Evolutionary conservation across 2,797 vertebrate species (phyloP).

Genomic region (Melopsittacus undulatus): DNA sequence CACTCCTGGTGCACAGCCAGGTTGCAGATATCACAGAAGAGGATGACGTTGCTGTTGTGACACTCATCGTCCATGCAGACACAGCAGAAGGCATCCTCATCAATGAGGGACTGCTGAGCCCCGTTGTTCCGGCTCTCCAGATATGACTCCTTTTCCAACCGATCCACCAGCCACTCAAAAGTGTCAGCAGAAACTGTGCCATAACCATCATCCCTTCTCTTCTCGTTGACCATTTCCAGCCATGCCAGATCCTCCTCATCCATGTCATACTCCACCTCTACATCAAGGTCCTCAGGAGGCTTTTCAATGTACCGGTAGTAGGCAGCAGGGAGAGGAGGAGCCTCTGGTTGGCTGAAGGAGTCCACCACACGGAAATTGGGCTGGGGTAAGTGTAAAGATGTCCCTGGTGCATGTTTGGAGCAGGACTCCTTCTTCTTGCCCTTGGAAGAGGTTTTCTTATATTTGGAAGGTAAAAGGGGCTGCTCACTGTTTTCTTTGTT

Average conservation of each 20-base stretch:
- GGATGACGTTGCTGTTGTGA: slow-evolving; percentile 97
- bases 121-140: slow-evolving; percentile 90
- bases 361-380: slow-evolving; percentile 89
- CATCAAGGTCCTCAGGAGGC: slow-evolving; percentile 88
- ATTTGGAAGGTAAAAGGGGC: slow-evolving; percentile 81
- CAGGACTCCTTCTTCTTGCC: slow-evolving; percentile 87
- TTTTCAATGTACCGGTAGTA: slow-evolving; percentile 93
- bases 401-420: slow-evolving; percentile 72
- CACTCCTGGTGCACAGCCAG: slow-evolving; percentile 98
- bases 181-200: slow-evolving; percentile 87
- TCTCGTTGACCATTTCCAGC: slow-evolving; percentile 97
- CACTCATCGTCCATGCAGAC: slow-evolving; percentile 98
- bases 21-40: slow-evolving; percentile 98
- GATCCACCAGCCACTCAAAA: slow-evolving; percentile 93
- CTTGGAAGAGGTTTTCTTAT: slow-evolving; percentile 81
- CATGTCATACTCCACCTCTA: slow-evolving; percentile 96
- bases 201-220: slow-evolving; percentile 88
- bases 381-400: slow-evolving; percentile 84
- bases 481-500: slow-evolving; percentile 98
- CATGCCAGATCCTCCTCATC: slow-evolving; percentile 97
- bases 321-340: slow-evolving; percentile 83
- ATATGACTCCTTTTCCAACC: slow-evolving; percentile 93
- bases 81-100: slow-evolving; percentile 96
- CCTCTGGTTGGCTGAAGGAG: slow-evolving; percentile 79
- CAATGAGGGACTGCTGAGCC: slow-evolving; percentile 87